Evolutionary conservation across 2,113 vertebrate species (phyloP).

Genomic region (Anseranas semipalmata): DNA sequence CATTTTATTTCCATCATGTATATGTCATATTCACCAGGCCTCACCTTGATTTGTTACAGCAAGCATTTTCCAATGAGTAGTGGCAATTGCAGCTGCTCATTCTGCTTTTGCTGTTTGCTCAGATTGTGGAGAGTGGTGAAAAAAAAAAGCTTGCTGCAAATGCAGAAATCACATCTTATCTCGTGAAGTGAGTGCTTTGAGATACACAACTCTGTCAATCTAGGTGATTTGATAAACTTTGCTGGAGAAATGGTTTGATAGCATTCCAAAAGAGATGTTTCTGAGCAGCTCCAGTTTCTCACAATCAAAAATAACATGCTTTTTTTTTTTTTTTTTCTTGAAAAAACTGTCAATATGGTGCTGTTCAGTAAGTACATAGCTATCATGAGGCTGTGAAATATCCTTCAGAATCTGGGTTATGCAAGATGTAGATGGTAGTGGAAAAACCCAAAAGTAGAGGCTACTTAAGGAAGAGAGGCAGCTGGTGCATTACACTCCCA

Average conservation of each 20-base stretch:
- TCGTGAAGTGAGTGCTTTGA: background rate
- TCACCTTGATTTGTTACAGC: background rate
- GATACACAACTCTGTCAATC: background rate
- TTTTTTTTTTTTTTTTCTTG: background rate
- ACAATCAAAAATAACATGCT: background rate
- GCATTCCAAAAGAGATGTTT: background rate
- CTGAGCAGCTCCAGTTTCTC: background rate
- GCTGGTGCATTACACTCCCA: background rate
- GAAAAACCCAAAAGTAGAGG: background rate
- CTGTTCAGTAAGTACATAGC: background rate
- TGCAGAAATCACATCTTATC: background rate
- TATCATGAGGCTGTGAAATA: background rate
- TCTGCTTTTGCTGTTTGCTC: background rate
- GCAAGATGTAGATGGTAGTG: background rate
- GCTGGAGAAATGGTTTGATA: background rate
- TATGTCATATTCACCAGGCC: background rate
- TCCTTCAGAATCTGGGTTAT: background rate
- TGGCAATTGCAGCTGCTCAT: background rate
- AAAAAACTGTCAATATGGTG: background rate
- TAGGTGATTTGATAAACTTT: background rate
- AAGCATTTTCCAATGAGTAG: background rate
- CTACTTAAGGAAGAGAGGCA: background rate
- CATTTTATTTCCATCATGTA: fast-evolving
- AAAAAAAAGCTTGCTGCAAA: background rate
- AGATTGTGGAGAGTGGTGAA: background rate